Conservation (phyloP, 1,140 invertebrate genomes). For the Aphidius gifuensis region DNA sequence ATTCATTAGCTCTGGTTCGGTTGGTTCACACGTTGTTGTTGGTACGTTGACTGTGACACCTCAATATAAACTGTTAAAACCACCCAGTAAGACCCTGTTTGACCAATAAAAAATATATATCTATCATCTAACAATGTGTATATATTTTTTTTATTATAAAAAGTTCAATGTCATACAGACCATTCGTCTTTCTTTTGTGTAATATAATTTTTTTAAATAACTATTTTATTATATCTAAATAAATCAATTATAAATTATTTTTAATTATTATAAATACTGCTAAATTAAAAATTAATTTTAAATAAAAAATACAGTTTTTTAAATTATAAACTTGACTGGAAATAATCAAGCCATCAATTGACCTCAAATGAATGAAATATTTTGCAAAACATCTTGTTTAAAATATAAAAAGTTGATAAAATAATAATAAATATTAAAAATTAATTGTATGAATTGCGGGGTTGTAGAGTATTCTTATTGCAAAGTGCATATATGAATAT, state of each 20-base stretch:
- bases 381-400: slow-evolving; percentile 49
- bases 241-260: no score
- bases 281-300: no score
- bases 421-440: no score
- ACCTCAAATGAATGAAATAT: slow-evolving; percentile 42
- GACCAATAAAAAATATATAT: neutral
- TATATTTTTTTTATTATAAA: no score
- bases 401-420: slow-evolving; percentile 5
- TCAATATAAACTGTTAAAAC: slow-evolving; percentile 22
- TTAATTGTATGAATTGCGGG: neutral
- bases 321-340: no score
- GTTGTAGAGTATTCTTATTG: slow-evolving; percentile 18
- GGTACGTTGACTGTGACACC: slow-evolving; percentile 28
- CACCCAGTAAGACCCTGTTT: slow-evolving; percentile 6
- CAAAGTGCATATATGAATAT: slow-evolving; percentile 40
- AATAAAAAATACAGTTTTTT: no score
- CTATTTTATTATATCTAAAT: no score
- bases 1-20: slow-evolving; percentile 33
- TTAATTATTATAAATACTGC: no score
- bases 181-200: no score
- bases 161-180: no score
- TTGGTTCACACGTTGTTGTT: slow-evolving; percentile 36
- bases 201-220: no score
- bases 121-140: neutral
- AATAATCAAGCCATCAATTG: no score